Evolutionary conservation across 2,888 invertebrate species (phyloP), one percentile per base, ranked within the genome.

Genomic region (Limnephilus marmoratus): DNA sequence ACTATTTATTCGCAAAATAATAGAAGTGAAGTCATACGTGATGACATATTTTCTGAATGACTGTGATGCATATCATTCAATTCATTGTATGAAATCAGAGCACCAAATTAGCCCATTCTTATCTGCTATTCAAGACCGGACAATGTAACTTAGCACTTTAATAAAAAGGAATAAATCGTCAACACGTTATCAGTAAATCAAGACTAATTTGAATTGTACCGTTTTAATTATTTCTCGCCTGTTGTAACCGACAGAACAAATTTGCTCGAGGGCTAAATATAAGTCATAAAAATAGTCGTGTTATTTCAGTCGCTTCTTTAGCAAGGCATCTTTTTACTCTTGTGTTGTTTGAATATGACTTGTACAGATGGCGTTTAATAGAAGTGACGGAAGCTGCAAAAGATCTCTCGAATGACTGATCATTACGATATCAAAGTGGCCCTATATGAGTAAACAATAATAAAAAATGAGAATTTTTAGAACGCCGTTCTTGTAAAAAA

Each of bases 31-130:
- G 37, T 83, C 83, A 83, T 83, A 24, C 24, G 83, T 83, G 41
- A 41, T 41, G 83, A 83, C 68, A 68, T 68, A 68, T 68, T 34
- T 34, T 83, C 83, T 24, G 83, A 37, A 41, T 83, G 34, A 83
- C 37, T 37, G 37, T 37, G 13, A 37, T 83, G 24, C 83, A 37
- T 37, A 83, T 83, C 34, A 83, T 68, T 68, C 68, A 68, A 68
- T 68, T 68, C 68, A 87, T 34, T 87, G 87, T 49, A 87, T 87
- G 87, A 87, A 87, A 87, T 87, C 87, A 87, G 53, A 87, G 24
- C 87, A 87, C 68, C 18, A 53, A 87, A 87, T 83, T 83, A 83
- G 83, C 83, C 37, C 4, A 34, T 18, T 41, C 34, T 31, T 31
- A 37, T 41, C 83, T 41, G 37, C 83, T 37, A 31, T 41, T 83